Evolutionary conservation across 2,888 invertebrate genomes (phyloP).

Genomic region (Mesorhabditis sp.): DNA sequence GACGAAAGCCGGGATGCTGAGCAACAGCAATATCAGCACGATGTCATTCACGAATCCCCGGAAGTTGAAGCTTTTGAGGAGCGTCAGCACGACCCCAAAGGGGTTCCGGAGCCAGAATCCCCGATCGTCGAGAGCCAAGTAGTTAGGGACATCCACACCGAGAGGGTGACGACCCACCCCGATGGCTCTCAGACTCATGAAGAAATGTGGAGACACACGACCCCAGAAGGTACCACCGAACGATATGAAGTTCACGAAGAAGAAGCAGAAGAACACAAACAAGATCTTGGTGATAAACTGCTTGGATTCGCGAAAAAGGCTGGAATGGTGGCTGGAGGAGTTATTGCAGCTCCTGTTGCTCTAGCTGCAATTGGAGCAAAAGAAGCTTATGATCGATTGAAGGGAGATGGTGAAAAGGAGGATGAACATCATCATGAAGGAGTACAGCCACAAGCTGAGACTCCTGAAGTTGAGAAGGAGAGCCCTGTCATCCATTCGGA

Average conservation of each 20-base stretch:
- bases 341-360: slow-evolving; percentile 37
- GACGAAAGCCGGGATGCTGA: no score
- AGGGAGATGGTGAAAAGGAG: background rate
- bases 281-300: slow-evolving; percentile 15
- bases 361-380: slow-evolving; percentile 38
- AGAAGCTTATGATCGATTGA: slow-evolving; percentile 19
- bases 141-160: no score
- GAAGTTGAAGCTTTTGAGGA: no score
- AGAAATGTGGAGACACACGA: background rate
- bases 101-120: no score
- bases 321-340: slow-evolving; percentile 37
- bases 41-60: no score
- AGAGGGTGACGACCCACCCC: no score
- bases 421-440: background rate
- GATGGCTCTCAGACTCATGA: no score
- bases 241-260: background rate
- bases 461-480: background rate
- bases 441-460: background rate
- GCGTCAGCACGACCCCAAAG: no score
- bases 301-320: slow-evolving; percentile 35
- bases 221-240: background rate
- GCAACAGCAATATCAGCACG: no score
- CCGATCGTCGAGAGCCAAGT: no score
- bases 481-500: no score
- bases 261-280: background rate